Percentiles rank a stretch among this genome's conserved stretches.
These are phyloP conservation scores for Poeciliopsis retropinna DNA, from an alignment of 2,113 vertebrate species.

Conservation along the genomic window DNA sequence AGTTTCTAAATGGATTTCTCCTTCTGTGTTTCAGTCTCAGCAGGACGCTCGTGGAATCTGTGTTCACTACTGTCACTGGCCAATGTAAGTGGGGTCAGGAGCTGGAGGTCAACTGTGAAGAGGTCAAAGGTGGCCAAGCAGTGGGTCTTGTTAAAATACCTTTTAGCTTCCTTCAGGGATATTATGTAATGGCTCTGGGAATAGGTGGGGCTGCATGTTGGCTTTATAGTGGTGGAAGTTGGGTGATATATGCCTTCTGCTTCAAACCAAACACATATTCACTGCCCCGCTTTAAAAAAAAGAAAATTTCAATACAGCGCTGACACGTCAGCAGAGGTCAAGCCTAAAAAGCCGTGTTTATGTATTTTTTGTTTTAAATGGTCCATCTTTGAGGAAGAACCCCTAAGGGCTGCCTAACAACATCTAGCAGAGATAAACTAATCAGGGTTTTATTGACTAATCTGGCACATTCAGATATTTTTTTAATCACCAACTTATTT, in stretches of 20 bases:
- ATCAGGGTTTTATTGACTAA: background rate
- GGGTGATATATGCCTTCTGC: slow-evolving; percentile 56
- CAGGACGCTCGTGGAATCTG: slow-evolving; percentile 34
- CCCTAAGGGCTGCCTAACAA: slow-evolving; percentile 7
- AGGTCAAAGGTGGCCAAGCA: slow-evolving; percentile 73
- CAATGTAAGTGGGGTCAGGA: slow-evolving; percentile 79
- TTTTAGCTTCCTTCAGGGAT: slow-evolving; percentile 81
- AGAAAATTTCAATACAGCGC: slow-evolving; percentile 56
- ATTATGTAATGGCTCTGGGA: slow-evolving; percentile 79
- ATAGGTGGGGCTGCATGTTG: slow-evolving; percentile 58
- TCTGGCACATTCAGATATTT: background rate
- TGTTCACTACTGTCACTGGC: slow-evolving; percentile 57
- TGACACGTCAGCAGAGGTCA: slow-evolving; percentile 62
- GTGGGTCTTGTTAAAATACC: slow-evolving; percentile 81
- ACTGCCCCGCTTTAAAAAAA: slow-evolving; percentile 48
- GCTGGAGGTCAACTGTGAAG: slow-evolving; percentile 70
- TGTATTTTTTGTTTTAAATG: slow-evolving; percentile 30
- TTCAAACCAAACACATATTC: slow-evolving; percentile 71
- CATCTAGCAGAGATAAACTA: background rate
- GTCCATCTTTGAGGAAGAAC: slow-evolving; percentile 23
- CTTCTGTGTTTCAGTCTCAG: slow-evolving; percentile 11
- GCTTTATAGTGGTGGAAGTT: slow-evolving; percentile 54
- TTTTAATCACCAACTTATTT: background rate
- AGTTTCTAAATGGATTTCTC: slow-evolving; percentile 5
- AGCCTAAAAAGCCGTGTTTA: slow-evolving; percentile 34